Base-by-base conservation (phyloP, 2,113 vertebrate species). In the Ochotona curzoniae region DNA sequence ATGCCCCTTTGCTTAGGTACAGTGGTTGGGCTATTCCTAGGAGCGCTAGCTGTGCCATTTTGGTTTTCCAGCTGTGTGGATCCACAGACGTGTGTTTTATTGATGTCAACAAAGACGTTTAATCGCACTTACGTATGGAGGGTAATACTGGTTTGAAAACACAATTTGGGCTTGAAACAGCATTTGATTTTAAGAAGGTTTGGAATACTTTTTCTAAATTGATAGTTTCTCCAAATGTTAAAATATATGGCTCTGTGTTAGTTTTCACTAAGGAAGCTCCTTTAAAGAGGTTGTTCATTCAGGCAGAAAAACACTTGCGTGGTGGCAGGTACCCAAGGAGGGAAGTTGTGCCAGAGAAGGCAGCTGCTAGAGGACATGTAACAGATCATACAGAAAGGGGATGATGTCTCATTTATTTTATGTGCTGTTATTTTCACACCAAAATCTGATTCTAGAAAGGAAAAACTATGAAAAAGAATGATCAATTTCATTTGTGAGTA, bases 91-190 rank as follows among this genome's bases (percentile, higher is more conserved):
- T 94, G 2, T 21, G 14, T 18, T 76, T 80, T 57, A 64, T 80
- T 90, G 85, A 25, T 79, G 82, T 91, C 51, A 67, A 60, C 64
- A 78, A 57, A 91, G 30, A 17, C 32, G 63, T 44, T 78, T 76
- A 86, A 32, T 74, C 85, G n/a, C 38, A 38, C 7, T 71, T 91
- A 69, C 61, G 69, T 8, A 26, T 60, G 15, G 69, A 83, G 30
- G 89, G 83, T 82, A 69, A 35, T 87, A 71, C 87, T 91, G 66
- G 70, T 75, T 80, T 74, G 64, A 70, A 93, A 86, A 91, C 86
- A 85, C 78, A 51, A 79, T 82, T 91, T 75, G 30, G 28, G n/a
- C 61, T 47, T 71, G 57, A 91, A 73, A 32, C 81, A 78, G 83
- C 63, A n/a, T 67, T 69, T 82, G 69, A 82, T 18, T 85, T 90